A percentile compares a stretch with the other conserved stretches of the same genome.
Conservation (phyloP, 1,140 invertebrate genomes). For the Mycetomoellerius zeteki region DNA sequence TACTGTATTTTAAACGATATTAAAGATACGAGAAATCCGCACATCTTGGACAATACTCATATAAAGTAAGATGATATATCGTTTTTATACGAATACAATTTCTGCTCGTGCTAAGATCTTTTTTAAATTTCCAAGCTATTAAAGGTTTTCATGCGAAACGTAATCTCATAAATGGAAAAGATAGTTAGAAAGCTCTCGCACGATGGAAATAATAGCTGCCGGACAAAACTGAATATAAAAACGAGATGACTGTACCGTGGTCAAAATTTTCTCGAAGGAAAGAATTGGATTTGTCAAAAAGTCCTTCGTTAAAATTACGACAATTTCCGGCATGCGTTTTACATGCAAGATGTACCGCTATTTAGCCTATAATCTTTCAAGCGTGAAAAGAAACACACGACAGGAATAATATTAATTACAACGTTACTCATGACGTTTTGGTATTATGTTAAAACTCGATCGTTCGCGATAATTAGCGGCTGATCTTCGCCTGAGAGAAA, state of each 20-base stretch:
- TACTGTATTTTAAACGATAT: conserved; percentile 20
- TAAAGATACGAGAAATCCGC: conserved; percentile 12
- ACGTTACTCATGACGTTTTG: conserved; percentile 17
- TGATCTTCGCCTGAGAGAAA: conserved; percentile 38
- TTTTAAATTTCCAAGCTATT: conserved; percentile 8
- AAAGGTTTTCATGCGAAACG: not conserved
- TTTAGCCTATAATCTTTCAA: not conserved
- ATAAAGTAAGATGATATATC: conserved; percentile 45
- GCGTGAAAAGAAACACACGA: conserved; percentile 10
- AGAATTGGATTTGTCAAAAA: not conserved
- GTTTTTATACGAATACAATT: conserved; percentile 41
- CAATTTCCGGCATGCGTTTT: conserved; percentile 1
- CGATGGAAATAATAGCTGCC: conserved; percentile 19
- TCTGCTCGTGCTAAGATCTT: conserved; percentile 35
- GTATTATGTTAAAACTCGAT: conserved; percentile 47
- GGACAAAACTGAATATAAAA: conserved; percentile 18
- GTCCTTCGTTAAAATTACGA: conserved; percentile 19
- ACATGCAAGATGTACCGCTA: not conserved
- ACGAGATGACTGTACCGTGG: not conserved
- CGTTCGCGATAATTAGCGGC: conserved; percentile 48
- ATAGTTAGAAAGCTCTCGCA: not conserved
- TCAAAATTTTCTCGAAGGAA: conserved; percentile 19
- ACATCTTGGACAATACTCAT: conserved; percentile 56
- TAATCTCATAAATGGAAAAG: conserved; percentile 10
- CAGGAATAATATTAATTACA: conserved; percentile 42